These are phyloP conservation scores for Rattus norvegicus DNA, from an alignment of 2,113 vertebrate species.

Conservation along the genomic window DNA sequence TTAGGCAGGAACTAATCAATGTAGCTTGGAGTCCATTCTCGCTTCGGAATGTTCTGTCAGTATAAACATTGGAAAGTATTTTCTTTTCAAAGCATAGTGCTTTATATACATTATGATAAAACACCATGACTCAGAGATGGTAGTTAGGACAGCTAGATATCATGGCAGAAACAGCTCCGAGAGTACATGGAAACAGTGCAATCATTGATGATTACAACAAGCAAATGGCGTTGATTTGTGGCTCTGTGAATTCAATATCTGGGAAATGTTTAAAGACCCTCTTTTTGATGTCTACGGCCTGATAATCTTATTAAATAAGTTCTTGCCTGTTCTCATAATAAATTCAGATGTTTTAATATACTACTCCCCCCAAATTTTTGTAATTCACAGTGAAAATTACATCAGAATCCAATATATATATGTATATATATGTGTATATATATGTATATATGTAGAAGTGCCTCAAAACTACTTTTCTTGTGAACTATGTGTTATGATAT, in stretches of 20 bases:
- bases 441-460: not conserved
- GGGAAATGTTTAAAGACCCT: slow-evolving; percentile 17
- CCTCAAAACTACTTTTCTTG: not conserved
- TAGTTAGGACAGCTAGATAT: slow-evolving; percentile 50
- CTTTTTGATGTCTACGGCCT: not conserved
- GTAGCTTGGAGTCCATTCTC: not conserved
- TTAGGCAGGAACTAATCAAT: not conserved
- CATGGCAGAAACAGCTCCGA: slow-evolving; percentile 15
- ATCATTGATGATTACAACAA: slow-evolving; percentile 40
- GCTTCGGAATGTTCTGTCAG: slow-evolving; percentile 36
- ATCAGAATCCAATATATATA: not conserved
- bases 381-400: not conserved
- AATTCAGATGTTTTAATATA: slow-evolving; percentile 3
- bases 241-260: slow-evolving; percentile 53
- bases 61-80: slow-evolving; percentile 58
- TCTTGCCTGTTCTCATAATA: slow-evolving; percentile 17
- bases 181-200: slow-evolving; percentile 38
- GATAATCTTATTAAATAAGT: slow-evolving; percentile 48
- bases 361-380: not conserved
- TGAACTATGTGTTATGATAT: not conserved
- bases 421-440: not conserved
- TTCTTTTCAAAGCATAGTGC: slow-evolving; percentile 57
- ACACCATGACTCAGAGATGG: slow-evolving; percentile 44
- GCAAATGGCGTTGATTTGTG: slow-evolving; percentile 51
- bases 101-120: slow-evolving; percentile 57